Base-by-base conservation (phyloP, 2,888 invertebrate genomes). In the Poecilobothrus nobilitatus region DNA sequence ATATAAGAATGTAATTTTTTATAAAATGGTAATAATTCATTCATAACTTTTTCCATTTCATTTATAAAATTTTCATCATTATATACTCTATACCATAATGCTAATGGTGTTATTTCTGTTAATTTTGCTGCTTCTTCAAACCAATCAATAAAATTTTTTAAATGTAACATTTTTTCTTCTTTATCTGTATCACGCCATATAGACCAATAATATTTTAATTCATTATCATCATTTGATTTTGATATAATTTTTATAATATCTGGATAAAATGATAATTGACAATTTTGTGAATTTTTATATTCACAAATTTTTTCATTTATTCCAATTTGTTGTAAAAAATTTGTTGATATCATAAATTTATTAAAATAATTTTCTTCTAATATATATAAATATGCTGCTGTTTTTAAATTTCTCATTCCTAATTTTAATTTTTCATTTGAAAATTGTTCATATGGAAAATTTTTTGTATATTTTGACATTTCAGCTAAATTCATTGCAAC, bases 1-100 rank as follows among this genome's bases (percentile, higher is more conserved):
- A 92, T 89, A 75, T 91, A 94, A 0, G 91, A 91, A 76, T 94
- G 94, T 2, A 94, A 81, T 75, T 93, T 88, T 71, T 88, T 81
- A 78, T 95, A 95, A 5, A 94, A 79, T 0, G 94, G 94, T 72
- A 73, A 75, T 12, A 80, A 71, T 68, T 80, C 78, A 2, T 69
- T 85, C 88, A 73, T 79, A 0, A 79, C 79, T n/a, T 75, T 73
- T 68, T 78, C 76, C 79, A 80, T 79, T 71, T 79, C 79, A 63
- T 74, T 70, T 0, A 80, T 69, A 71, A 79, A 76, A 67, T 78
- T 74, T 33, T 74, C 71, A 70, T 77, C 76, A 66, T 74, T 72
- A n/a, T 80, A 76, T 66, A 75, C 77, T 12, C 73, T 74, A 62
- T 77, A 78, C 79, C 79, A 79, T 5, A 79, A 69, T 22, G 76